Evolutionary conservation across 2,113 vertebrate genomes (phyloP).

Genomic region (Catagonus wagneri): DNA sequence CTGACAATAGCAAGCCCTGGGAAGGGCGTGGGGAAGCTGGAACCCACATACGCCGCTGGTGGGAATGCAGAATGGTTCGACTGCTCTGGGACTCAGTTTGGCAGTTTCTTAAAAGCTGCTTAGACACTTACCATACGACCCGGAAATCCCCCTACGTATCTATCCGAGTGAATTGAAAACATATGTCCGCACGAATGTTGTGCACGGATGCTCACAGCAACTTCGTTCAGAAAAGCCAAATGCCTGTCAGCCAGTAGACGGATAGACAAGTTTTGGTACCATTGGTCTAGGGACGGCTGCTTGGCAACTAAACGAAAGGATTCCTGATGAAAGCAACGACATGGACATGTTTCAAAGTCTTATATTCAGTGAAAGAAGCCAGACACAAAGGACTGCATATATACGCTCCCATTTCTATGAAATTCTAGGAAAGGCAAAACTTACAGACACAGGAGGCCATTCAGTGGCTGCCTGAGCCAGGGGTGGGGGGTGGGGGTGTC

Average conservation of each 20-base stretch:
- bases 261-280: background rate
- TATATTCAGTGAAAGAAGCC: background rate
- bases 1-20: background rate
- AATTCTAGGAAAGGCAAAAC: background rate
- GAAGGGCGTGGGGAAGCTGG: background rate
- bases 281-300: background rate
- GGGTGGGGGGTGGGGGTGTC: background rate
- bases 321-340: accelerated
- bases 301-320: background rate
- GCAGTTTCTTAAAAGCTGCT: background rate
- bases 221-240: background rate
- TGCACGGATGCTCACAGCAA: background rate
- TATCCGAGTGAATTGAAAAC: background rate
- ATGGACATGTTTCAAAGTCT: background rate
- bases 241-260: background rate
- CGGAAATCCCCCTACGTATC: background rate
- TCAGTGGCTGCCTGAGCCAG: background rate
- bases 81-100: background rate
- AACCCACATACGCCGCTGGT: accelerated
- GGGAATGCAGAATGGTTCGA: background rate
- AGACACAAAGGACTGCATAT: background rate
- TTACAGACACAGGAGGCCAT: background rate
- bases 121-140: background rate
- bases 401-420: background rate
- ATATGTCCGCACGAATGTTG: background rate